A percentile compares a stretch with the other conserved stretches of the same genome.
phyloP scores from a whole-genome alignment of 2,797 vertebrate genomes.

The Thamnophis elegans region DNA sequence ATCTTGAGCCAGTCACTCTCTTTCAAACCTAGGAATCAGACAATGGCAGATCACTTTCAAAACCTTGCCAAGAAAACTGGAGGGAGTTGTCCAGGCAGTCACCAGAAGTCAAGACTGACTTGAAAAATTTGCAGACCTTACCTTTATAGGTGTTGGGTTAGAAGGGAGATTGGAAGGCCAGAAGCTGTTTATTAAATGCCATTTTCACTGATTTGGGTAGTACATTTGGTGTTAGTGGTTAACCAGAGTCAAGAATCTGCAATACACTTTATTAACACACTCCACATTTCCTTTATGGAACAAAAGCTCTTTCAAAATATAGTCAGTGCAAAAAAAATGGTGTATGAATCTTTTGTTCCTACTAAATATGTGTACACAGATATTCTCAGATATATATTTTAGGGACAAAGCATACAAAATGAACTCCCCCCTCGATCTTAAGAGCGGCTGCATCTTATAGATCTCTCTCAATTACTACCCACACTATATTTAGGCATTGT shows the following conservation, averaged over 20 bases:
- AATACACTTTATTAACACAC: constrained; percentile 49
- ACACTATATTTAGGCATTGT: constrained; percentile 82
- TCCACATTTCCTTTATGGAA: constrained; percentile 47
- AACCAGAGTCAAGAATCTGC: constrained; percentile 64
- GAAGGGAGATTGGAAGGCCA: constrained; percentile 63
- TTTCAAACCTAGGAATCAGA: neutral
- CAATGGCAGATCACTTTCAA: neutral
- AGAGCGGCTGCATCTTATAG: constrained; percentile 75
- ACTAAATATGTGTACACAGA: constrained; percentile 49
- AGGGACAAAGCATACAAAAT: neutral
- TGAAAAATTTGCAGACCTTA: neutral
- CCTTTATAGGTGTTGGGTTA: constrained; percentile 27
- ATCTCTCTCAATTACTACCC: constrained; percentile 80
- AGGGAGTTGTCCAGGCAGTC: neutral
- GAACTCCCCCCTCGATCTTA: constrained; percentile 30
- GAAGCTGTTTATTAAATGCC: constrained; percentile 63
- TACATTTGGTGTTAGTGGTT: constrained; percentile 58
- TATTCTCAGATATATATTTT: neutral
- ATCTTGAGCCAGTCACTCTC: neutral
- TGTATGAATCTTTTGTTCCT: constrained; percentile 58
- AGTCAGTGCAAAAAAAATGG: constrained; percentile 63
- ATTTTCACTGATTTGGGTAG: constrained; percentile 75
- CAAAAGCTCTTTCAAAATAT: constrained; percentile 61
- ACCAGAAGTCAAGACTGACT: neutral
- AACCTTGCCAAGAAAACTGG: neutral